Conservation (phyloP, 2,888 invertebrate genomes). For the Odontocerum albicorne region DNA sequence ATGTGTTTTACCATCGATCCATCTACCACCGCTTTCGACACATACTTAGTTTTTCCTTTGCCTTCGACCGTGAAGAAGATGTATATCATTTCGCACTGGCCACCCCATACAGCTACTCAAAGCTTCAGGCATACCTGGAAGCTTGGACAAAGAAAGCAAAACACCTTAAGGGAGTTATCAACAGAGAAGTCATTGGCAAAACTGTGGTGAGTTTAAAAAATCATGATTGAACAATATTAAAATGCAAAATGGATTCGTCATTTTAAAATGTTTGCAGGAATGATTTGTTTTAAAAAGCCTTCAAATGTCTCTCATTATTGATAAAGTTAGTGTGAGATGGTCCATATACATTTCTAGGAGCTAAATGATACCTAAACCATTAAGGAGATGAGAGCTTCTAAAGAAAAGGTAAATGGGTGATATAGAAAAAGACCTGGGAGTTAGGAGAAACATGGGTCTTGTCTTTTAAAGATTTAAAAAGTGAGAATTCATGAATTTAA, state of each 20-base stretch:
- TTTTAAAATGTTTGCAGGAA: no score
- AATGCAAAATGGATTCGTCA: no score
- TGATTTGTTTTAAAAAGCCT: no score
- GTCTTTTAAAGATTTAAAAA: no score
- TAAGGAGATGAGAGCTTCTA: no score
- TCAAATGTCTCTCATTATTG: not conserved
- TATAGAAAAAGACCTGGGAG: no score
- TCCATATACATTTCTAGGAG: no score
- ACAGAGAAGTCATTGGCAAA: slow-evolving; percentile 69
- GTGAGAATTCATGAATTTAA: no score
- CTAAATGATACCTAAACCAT: no score
- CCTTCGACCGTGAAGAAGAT: slow-evolving; percentile 93
- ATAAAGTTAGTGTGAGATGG: not conserved
- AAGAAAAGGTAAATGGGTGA: no score
- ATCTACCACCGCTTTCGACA: slow-evolving; percentile 86
- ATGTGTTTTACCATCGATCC: slow-evolving; percentile 93
- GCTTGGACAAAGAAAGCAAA: slow-evolving; percentile 66
- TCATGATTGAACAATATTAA: no score
- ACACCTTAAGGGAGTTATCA: slow-evolving; percentile 59
- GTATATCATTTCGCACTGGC: slow-evolving; percentile 93
- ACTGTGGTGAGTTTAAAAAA: slow-evolving; percentile 64
- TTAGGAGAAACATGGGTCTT: no score
- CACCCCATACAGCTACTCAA: slow-evolving; percentile 94
- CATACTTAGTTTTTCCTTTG: slow-evolving; percentile 90
- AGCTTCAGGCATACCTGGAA: slow-evolving; percentile 82